Evolutionary conservation across 1,140 invertebrate species (phyloP), one percentile per base, ranked within the genome.

Genomic region (Branchinecta lynchi): DNA sequence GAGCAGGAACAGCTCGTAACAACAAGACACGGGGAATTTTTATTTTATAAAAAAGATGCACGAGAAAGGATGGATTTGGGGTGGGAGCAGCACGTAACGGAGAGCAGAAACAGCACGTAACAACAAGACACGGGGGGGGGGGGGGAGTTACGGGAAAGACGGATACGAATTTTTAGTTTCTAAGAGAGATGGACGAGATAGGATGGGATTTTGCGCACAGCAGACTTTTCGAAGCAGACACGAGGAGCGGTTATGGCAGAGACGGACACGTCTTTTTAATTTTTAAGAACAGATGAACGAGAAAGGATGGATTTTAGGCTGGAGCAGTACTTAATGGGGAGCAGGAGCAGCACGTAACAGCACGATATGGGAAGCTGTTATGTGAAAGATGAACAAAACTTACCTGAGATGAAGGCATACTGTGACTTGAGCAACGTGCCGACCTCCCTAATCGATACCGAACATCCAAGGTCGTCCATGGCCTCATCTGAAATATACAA

Each of bases 331-430:
- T 43, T 43, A 44, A 44, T 12, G 12, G 8, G 12, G 8, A 43
- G 5, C 45, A 68, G 32, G 68, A 46, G n/a, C 46, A 68, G 45
- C 45, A 45, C 43, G 32, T 44, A 43, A 44, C n/a, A 67, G 10
- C 66, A 20, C 65, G 44, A 68, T 21, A 71, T 10, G 17, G 15
- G 44, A 43, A 43, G 1, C 69, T 65, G 43, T 73, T 72, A 15
- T 15, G 10, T 45, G 72, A 74, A 67, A 71, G 65, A 71, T 72
- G 71, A 65, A 70, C 3, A 67, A 70, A 69, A 74, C 73, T 78
- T 77, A 87, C 87, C 92, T 71, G 92, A 90, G 72, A 94, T 86
- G 75, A 94, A 87, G 66, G 89, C 89, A 79, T 89, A 93, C 79
- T 92, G 87, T 66, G 88, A 86, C 74, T 91, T 86, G 66, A 95